Base-by-base conservation (phyloP, 2,888 invertebrate genomes). In the Sminthurinus aureus region DNA sequence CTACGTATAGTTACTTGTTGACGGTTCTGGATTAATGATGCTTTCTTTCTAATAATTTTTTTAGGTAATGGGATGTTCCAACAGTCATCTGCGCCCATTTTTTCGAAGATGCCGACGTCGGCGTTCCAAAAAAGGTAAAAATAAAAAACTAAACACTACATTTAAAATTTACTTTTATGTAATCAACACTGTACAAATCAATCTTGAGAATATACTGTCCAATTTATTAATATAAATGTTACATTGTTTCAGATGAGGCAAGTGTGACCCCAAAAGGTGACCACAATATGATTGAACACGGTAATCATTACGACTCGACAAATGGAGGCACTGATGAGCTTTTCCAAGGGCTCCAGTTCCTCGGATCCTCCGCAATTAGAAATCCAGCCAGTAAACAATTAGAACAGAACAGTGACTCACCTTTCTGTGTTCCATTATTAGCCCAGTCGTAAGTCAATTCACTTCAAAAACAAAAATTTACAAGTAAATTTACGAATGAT, bases 381-480 rank as follows among this genome's bases (percentile, higher is more conserved):
- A 84, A 84, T 84, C 83, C 85, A 78, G 85, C 83, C 82, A 86
- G 76, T 75, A 84, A 85, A 79, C 73, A 77, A 67, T 52, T 71
- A 52, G 69, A 69, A 12, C 22, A 58, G 15, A 66, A 15, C 15
- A 69, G 78, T 52, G 73, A 78, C n/a, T 84, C 82, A 50, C 67
- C 81, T 67, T 81, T 81, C 74, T 85, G 85, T 86, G 86, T 87
- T 86, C 87, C 87, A 81, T 81, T 87, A 18, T 82, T 87, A 79
- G 87, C 87, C 79, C 87, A 87, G 76, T 86, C 87, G 87, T 87
- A 87, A 85, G 86, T 86, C 51, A n/a, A 58, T 2, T 58, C 18
- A 58, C 0, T 58, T 0, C 1, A 58, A 58, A 13, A 58, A 58
- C 1, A 58, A 58, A 13, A 58, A 58, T 0, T 58, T 58, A 58